These are phyloP conservation scores for Latrodectus elegans DNA, from an alignment of 2,888 invertebrate genomes.

Conservation along the genomic window DNA sequence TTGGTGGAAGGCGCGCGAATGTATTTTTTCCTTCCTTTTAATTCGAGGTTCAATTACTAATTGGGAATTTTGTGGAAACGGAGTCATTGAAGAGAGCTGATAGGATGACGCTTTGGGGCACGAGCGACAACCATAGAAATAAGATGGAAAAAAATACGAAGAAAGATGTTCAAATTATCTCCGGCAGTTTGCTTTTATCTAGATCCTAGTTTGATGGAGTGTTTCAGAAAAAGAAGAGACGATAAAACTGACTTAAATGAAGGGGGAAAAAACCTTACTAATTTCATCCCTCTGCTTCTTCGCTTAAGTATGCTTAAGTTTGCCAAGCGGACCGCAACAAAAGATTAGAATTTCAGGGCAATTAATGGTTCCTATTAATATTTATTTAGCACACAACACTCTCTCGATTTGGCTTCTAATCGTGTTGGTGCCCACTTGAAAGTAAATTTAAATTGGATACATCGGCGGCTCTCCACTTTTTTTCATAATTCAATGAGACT, in stretches of 20 bases:
- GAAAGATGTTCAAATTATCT: conserved; percentile 58
- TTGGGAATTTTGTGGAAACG: conserved; percentile 68
- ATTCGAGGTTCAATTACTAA: conserved; percentile 69
- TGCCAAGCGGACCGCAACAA: conserved; percentile 43
- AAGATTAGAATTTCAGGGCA: conserved; percentile 41
- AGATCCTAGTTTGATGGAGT: conserved; percentile 42
- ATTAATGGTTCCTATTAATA: conserved; percentile 45
- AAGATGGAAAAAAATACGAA: conserved; percentile 36
- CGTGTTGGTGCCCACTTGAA: conserved; percentile 16
- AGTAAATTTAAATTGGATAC: conserved; percentile 44
- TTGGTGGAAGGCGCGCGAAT: conserved; percentile 16
- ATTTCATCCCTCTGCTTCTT: conserved; percentile 33
- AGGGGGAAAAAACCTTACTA: conserved; percentile 26
- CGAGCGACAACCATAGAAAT: conserved; percentile 25
- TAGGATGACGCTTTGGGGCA: conserved; percentile 59
- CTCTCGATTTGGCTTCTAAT: conserved; percentile 21
- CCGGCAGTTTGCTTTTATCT: conserved; percentile 54
- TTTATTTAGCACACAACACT: conserved; percentile 37
- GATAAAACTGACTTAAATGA: conserved; percentile 50
- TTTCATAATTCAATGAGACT: neutral
- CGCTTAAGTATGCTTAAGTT: conserved; percentile 20
- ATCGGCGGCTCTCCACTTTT: conserved; percentile 17
- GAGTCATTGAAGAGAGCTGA: conserved; percentile 59
- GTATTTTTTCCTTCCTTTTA: conserved; percentile 49
- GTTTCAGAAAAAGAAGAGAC: conserved; percentile 45